These are phyloP conservation scores for Rhynchonycteris naso DNA, from an alignment of 2,797 vertebrate genomes.

Conservation along the genomic window DNA sequence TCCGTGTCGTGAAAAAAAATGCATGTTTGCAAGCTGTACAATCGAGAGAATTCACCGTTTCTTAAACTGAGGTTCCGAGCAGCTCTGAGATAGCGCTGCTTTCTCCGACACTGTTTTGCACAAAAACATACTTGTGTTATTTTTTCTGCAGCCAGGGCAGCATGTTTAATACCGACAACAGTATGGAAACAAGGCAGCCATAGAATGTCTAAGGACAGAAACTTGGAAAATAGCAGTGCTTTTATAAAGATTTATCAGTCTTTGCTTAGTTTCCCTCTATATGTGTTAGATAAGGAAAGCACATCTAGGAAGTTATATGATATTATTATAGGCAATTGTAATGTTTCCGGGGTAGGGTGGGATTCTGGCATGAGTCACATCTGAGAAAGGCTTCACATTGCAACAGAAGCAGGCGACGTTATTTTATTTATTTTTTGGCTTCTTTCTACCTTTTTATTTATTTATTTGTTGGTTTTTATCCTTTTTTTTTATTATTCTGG, in stretches of 20 bases:
- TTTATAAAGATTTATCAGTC: not conserved
- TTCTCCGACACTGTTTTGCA: not conserved
- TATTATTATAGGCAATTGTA: not conserved
- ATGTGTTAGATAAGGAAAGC: not conserved
- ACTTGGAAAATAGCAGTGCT: not conserved
- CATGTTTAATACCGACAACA: not conserved
- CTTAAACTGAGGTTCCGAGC: conserved; percentile 27
- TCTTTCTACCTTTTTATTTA: not conserved
- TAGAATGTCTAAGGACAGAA: not conserved
- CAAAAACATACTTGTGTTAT: not conserved
- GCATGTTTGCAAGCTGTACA: not conserved
- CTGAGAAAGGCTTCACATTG: not conserved
- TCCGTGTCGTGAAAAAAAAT: not conserved
- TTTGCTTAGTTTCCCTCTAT: not conserved
- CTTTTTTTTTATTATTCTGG: not conserved
- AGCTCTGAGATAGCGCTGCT: not conserved
- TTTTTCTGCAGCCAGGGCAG: not conserved
- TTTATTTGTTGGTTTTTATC: no score
- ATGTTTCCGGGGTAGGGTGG: not conserved
- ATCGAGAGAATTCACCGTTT: not conserved
- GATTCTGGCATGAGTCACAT: not conserved
- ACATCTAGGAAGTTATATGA: not conserved
- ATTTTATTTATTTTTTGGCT: not conserved
- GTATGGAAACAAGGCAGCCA: not conserved
- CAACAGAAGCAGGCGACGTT: not conserved